Evolutionary conservation across 2,888 invertebrate genomes (phyloP).

Genomic region (Alloplasta piceator): DNA sequence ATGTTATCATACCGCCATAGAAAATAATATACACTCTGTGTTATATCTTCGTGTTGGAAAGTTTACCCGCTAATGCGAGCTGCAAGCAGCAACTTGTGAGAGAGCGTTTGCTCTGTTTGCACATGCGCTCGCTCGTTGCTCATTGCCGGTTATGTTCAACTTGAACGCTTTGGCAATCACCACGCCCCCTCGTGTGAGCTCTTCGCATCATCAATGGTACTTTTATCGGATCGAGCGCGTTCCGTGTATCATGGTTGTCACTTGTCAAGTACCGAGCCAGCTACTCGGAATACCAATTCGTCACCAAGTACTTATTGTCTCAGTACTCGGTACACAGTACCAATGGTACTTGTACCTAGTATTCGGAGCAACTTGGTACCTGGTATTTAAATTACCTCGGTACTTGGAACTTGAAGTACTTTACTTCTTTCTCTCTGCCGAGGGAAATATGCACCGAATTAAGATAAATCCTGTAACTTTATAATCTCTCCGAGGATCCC

Average conservation of each 20-base stretch:
- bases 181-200: constrained; percentile 33
- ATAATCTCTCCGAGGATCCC: constrained; percentile 73
- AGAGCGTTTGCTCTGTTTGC: constrained; percentile 56
- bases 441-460: constrained; percentile 76
- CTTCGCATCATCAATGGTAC: no score
- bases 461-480: constrained; percentile 80
- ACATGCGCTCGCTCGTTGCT: background rate
- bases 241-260: constrained; percentile 7
- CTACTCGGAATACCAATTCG: no score
- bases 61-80: constrained; percentile 15
- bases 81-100: constrained; percentile 66
- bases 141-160: constrained; percentile 67
- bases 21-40: constrained; percentile 4
- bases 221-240: background rate
- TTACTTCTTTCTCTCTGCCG: constrained; percentile 54
- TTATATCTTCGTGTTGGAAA: background rate
- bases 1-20: constrained; percentile 11
- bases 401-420: no score
- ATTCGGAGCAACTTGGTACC: no score
- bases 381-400: no score
- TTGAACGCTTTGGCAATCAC: constrained; percentile 74
- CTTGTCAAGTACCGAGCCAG: no score
- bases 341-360: no score
- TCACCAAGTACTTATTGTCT: no score
- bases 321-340: no score